phyloP scores from a whole-genome alignment of 2,113 vertebrate species.

The Rhodinocichla rosea region DNA sequence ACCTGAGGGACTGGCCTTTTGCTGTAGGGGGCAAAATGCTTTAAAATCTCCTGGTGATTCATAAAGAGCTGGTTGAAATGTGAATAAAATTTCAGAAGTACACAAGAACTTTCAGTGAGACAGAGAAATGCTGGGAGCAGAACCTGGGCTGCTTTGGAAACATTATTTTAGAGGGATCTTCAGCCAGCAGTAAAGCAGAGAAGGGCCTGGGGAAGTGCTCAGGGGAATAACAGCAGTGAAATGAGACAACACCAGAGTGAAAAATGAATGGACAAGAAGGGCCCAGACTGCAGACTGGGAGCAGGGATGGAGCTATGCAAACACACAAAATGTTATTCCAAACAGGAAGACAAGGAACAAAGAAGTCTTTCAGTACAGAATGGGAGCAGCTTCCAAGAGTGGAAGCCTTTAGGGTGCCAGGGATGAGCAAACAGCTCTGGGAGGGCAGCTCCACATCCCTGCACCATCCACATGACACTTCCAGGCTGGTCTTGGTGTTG shows the following conservation, averaged over 20 bases:
- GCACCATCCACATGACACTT: fast-evolving
- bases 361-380: conserved; percentile 14
- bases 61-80: not conserved
- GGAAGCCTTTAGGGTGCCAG: not conserved
- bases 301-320: not conserved
- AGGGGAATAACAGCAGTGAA: not conserved
- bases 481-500: not conserved
- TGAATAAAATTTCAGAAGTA: not conserved
- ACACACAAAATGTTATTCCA: not conserved
- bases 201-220: not conserved
- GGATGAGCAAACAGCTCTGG: not conserved
- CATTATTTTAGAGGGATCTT: not conserved
- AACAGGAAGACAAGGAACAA: conserved; percentile 25
- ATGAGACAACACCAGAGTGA: not conserved
- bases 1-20: not conserved
- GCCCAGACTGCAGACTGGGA: not conserved
- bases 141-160: not conserved
- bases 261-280: not conserved
- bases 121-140: not conserved
- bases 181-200: not conserved
- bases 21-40: not conserved
- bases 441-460: not conserved
- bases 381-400: not conserved
- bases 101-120: not conserved
- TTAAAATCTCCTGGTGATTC: not conserved